Conservation (phyloP, 2,888 invertebrate species). For the Conistra vaccinii region DNA sequence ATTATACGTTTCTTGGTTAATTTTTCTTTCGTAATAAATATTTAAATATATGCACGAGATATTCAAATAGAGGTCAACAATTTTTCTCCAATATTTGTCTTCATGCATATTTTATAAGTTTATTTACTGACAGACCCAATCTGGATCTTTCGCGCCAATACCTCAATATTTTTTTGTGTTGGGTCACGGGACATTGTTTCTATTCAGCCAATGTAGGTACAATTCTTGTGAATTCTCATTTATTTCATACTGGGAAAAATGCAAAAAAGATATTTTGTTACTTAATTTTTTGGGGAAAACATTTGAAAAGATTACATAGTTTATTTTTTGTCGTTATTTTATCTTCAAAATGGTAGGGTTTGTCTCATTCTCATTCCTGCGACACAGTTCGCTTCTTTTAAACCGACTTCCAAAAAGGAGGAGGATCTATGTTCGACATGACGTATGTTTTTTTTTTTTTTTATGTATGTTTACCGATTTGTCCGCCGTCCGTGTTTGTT, state of each 20-base stretch:
- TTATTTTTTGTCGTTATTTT: not conserved
- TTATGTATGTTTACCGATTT: too few relatives aligned
- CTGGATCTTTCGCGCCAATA: not conserved
- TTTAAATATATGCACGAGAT: not conserved
- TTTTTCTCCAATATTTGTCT: constrained; percentile 5
- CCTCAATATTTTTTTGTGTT: not conserved
- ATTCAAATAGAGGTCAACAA: not conserved
- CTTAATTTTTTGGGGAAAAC: not conserved
- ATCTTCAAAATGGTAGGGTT: too few relatives aligned
- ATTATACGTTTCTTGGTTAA: not conserved
- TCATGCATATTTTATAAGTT: constrained; percentile 34
- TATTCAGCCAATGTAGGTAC: not conserved
- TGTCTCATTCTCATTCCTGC: not conserved
- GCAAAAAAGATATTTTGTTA: not conserved
- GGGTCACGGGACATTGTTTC: not conserved
- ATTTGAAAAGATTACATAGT: not conserved
- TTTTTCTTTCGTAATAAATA: not conserved
- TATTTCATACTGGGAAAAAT: not conserved
- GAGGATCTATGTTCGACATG: too few relatives aligned
- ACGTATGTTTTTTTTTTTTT: too few relatives aligned
- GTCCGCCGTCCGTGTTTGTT: too few relatives aligned
- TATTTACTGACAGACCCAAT: constrained; percentile 10
- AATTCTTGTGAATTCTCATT: not conserved
- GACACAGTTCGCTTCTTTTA: not conserved
- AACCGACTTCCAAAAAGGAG: too few relatives aligned